These are phyloP conservation scores for Anastrepha ludens DNA, from an alignment of 1,140 invertebrate species.

Conservation along the genomic window DNA sequence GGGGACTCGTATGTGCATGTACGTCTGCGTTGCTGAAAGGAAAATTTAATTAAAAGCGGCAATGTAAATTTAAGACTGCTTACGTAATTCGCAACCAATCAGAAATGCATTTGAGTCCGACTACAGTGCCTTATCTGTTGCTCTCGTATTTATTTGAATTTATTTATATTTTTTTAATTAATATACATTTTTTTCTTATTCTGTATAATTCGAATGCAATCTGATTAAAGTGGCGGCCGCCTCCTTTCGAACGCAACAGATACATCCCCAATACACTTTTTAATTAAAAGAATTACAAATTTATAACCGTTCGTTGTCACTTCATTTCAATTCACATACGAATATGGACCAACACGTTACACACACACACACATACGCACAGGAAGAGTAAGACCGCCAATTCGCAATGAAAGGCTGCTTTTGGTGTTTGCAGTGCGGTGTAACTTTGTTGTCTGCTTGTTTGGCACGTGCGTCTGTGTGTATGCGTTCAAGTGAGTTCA, in stretches of 20 bases:
- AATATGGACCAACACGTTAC: not conserved
- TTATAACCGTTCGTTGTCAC: constrained; percentile 45
- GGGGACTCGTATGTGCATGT: too few species aligned
- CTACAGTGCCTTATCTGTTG: not conserved
- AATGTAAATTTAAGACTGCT: constrained; percentile 32
- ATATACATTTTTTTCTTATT: not conserved
- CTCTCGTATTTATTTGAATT: not conserved
- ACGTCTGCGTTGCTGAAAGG: not conserved
- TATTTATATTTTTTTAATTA: not conserved
- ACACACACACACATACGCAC: not conserved
- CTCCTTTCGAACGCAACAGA: constrained; percentile 42
- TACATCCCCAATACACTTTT: constrained; percentile 31
- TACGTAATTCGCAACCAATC: constrained; percentile 40
- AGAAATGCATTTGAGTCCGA: constrained; percentile 12
- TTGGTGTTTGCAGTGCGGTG: constrained; percentile 18
- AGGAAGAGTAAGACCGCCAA: constrained; percentile 17
- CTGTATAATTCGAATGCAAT: not conserved
- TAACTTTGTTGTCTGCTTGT: not conserved
- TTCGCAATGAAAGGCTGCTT: constrained; percentile 8
- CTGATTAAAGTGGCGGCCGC: constrained; percentile 37
- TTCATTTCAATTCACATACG: constrained; percentile 41
- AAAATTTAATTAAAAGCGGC: constrained; percentile 50
- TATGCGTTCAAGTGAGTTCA: not conserved
- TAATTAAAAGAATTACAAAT: constrained; percentile 53
- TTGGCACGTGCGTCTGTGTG: not conserved